These are phyloP conservation scores for Lophius piscatorius DNA, from an alignment of 2,113 vertebrate species.

Conservation along the genomic window DNA sequence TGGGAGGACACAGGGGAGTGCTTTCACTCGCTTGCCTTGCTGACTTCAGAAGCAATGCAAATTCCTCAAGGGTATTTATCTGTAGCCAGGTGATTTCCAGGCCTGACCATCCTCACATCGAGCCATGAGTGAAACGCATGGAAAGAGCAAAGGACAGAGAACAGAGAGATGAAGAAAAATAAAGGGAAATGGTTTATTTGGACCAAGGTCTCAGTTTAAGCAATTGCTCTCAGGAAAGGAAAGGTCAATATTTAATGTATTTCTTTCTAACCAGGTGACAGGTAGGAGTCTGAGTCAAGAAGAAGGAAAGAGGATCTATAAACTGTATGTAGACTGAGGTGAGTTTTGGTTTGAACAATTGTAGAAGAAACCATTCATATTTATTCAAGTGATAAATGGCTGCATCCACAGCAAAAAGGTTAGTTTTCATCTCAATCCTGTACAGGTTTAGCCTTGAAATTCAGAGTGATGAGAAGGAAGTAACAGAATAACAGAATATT, in stretches of 20 bases:
- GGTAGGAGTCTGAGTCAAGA: background rate
- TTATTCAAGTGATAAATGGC: too few relatives aligned
- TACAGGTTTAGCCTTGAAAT: too few relatives aligned
- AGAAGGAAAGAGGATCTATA: background rate
- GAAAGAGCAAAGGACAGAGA: background rate
- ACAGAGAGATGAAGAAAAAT: background rate
- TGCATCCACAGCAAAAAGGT: too few relatives aligned
- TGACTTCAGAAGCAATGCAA: conserved; percentile 69
- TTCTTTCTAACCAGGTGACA: background rate
- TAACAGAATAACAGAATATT: too few relatives aligned
- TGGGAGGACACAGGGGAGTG: conserved; percentile 55
- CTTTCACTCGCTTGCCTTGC: conserved; percentile 67
- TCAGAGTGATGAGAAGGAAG: too few relatives aligned
- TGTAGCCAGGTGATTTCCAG: conserved; percentile 78
- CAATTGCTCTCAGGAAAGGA: background rate
- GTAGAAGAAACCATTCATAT: too few relatives aligned
- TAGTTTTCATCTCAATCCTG: too few relatives aligned
- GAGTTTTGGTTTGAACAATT: too few relatives aligned
- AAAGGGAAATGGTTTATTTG: conserved; percentile 8
- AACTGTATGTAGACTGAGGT: too few relatives aligned
- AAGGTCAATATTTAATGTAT: background rate
- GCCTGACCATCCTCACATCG: conserved; percentile 27
- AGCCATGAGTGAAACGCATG: conserved; percentile 15
- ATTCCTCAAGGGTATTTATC: conserved; percentile 75
- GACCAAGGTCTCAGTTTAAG: conserved; percentile 1